phyloP scores from a whole-genome alignment of 2,113 vertebrate genomes.

The Craseonycteris thonglongyai region DNA sequence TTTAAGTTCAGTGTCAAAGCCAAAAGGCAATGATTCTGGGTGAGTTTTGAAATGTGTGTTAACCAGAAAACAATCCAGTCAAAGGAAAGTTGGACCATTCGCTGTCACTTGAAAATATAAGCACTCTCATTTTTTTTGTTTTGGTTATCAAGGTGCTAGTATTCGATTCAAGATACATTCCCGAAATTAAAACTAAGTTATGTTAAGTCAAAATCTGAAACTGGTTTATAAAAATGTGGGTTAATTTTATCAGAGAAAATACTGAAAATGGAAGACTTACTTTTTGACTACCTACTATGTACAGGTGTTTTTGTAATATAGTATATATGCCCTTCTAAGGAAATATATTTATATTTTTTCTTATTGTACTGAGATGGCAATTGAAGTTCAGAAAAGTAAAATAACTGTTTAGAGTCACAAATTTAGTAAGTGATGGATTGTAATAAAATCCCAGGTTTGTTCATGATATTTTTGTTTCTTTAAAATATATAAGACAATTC shows the following conservation, averaged over 20 bases:
- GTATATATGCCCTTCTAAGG: neutral
- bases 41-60: conserved; percentile 45
- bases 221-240: neutral
- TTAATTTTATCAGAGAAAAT: neutral
- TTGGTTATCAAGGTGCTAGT: neutral
- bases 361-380: neutral
- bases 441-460: neutral
- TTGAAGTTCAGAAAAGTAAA: neutral
- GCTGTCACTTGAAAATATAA: neutral
- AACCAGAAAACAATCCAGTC: conserved; percentile 36
- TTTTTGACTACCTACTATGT: neutral
- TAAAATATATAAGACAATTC: neutral
- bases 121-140: neutral
- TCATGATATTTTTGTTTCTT: neutral
- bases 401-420: neutral
- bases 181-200: neutral
- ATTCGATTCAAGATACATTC: neutral
- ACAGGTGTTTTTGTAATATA: neutral
- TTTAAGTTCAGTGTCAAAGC: conserved; percentile 33
- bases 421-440: neutral
- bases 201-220: neutral
- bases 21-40: conserved; percentile 29
- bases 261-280: neutral
- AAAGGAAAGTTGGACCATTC: neutral
- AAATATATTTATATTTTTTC: neutral